These are phyloP conservation scores for Aphidius ervi DNA, from an alignment of 1,140 invertebrate species.

Conservation along the genomic window DNA sequence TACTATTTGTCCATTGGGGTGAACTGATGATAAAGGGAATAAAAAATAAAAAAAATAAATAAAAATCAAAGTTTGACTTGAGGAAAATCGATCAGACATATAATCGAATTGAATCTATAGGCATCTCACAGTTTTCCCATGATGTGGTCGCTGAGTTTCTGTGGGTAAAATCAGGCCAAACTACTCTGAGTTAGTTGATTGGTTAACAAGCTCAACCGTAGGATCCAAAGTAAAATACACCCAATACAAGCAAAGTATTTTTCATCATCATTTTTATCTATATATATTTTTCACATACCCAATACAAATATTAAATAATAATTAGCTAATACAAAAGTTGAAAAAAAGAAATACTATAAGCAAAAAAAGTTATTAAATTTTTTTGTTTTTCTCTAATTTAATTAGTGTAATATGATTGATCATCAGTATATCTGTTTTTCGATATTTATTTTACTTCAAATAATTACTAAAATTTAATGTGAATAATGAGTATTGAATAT, in stretches of 20 bases:
- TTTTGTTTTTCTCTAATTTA: too few relatives aligned
- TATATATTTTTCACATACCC: too few relatives aligned
- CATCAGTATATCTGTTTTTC: too few relatives aligned
- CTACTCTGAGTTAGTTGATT: slow-evolving; percentile 30
- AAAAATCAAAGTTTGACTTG: background rate
- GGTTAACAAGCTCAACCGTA: slow-evolving; percentile 29
- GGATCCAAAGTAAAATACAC: background rate
- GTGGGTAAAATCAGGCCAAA: slow-evolving; percentile 17
- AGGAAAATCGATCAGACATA: slow-evolving; percentile 3
- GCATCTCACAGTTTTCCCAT: background rate
- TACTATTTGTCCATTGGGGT: background rate
- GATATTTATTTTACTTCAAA: too few relatives aligned
- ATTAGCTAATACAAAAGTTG: too few relatives aligned
- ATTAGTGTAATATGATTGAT: too few relatives aligned
- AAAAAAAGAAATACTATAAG: too few relatives aligned
- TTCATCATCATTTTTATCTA: background rate
- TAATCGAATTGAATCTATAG: slow-evolving; percentile 9
- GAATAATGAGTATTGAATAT: too few relatives aligned
- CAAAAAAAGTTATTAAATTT: too few relatives aligned
- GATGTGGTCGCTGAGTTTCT: slow-evolving; percentile 5
- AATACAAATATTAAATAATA: too few relatives aligned
- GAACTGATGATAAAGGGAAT: background rate
- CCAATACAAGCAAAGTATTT: background rate
- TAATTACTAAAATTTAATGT: too few relatives aligned
- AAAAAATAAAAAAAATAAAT: background rate